Conservation (phyloP, 2,113 vertebrate genomes). For the Struthidea cinerea region DNA sequence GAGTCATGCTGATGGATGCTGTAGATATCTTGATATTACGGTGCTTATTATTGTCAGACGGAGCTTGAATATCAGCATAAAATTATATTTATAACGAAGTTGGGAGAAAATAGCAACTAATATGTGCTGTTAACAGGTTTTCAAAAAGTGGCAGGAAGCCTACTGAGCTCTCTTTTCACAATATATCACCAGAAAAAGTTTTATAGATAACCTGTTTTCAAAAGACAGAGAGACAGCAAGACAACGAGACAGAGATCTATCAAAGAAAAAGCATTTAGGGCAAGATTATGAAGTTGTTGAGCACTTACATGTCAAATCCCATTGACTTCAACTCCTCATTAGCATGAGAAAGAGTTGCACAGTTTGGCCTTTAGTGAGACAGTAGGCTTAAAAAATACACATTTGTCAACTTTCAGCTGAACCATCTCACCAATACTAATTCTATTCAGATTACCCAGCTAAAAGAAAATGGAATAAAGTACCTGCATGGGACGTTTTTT, state of each 20-base stretch:
- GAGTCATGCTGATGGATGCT: not conserved
- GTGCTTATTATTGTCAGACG: not conserved
- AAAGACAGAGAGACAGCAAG: not conserved
- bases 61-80: not conserved
- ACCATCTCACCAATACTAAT: not conserved
- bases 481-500: not conserved
- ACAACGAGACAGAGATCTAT: not conserved
- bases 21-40: not conserved
- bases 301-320: not conserved
- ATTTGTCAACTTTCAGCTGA: not conserved
- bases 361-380: not conserved
- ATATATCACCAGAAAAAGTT: not conserved
- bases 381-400: not conserved
- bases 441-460: not conserved
- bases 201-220: not conserved
- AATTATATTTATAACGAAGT: not conserved
- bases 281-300: constrained; percentile 8
- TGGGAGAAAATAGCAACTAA: not conserved
- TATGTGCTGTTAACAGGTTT: not conserved
- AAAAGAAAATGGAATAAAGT: not conserved
- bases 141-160: not conserved
- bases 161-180: not conserved
- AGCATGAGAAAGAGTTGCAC: constrained; percentile 17
- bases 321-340: constrained; percentile 17
- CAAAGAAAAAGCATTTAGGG: not conserved